Evolutionary conservation across 2,113 vertebrate species (phyloP).

Genomic region (Barbus barbus): DNA sequence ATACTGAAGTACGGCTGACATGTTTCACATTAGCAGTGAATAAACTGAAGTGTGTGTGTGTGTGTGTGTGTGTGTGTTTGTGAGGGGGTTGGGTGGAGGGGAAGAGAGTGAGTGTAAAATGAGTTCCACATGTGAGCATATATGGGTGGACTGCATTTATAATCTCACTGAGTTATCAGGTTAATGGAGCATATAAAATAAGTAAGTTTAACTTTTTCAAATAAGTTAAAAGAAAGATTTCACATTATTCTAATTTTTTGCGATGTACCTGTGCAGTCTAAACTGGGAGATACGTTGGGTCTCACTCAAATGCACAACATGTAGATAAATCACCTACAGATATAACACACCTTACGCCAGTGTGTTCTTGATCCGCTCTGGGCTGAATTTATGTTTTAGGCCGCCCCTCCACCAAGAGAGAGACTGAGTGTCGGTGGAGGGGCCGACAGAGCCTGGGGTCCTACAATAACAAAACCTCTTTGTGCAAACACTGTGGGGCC

Average conservation of each 20-base stretch:
- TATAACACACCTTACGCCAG: conserved; percentile 21
- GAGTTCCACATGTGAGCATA: conserved; percentile 71
- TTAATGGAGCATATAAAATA: conserved; percentile 29
- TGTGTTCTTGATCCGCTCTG: conserved; percentile 25
- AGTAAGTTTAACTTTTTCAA: no score
- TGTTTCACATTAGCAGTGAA: conserved; percentile 21
- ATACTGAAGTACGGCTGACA: conserved; percentile 7
- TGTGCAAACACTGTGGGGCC: conserved; percentile 62
- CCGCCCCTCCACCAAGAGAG: not conserved
- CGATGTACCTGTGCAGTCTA: no score
- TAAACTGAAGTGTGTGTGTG: conserved; percentile 14
- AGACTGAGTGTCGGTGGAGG: conserved; percentile 53
- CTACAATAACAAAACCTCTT: conserved; percentile 73
- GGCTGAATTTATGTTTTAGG: conserved; percentile 8
- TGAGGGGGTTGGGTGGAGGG: not conserved
- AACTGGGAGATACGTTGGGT: not conserved
- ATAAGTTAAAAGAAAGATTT: no score
- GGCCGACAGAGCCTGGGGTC: conserved; percentile 56
- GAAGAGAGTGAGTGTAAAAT: conserved; percentile 62
- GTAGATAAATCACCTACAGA: conserved; percentile 27
- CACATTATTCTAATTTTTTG: no score
- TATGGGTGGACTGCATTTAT: no score
- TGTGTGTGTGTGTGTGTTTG: conserved; percentile 25
- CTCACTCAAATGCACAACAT: conserved; percentile 20
- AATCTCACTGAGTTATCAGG: conserved; percentile 17